Evolutionary conservation across 2,113 vertebrate species (phyloP), one percentile per base, ranked within the genome.

Genomic region (Riparia riparia): DNA sequence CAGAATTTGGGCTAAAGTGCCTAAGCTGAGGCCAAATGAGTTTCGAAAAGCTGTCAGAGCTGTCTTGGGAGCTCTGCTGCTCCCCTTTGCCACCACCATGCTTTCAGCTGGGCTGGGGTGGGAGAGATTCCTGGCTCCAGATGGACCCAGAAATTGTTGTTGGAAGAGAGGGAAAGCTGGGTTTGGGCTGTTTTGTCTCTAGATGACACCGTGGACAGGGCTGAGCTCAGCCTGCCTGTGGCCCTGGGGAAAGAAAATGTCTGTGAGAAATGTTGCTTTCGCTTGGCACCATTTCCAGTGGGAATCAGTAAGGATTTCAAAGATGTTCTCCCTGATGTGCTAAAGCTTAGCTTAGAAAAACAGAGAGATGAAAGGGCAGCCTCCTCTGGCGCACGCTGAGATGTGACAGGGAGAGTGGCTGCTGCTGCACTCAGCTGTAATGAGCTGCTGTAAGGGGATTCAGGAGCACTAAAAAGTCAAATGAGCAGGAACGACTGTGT

Each of bases 251-350:
- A 78, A 70, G 65, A 73, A 85, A 79, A 53, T 1, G 20, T 89
- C 61, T 2, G 7, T 82, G 72, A 82, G 80, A 93, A 96, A 84
- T 19, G 16, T 49, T 39, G 69, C 45, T 65, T 88, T 83, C 1
- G 0, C 79, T 90, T 71, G 88, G 93, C 90, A 86, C 68, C 3
- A 0, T 83, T 93, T 94, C 85, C 82, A 81, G 82, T 20, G 79
- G 95, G 85, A 95, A 77, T 92, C 87, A 51, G 90, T 7, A 16
- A 86, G 69, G 64, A 92, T 96, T 96, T 96, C 93, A 96, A 77
- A 94, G 88, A 78, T 51, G 16, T 78, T 94, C 71, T 31, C 57
- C 87, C 11, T 60, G 60, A 88, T 74, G 92, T 71, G 64, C 71
- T 86, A 90, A 90, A 93, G 88, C 88, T 93, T 70, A 83, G 45